These are phyloP conservation scores for Rhegmatorhina hoffmannsi DNA, from an alignment of 2,113 vertebrate genomes.

Conservation along the genomic window DNA sequence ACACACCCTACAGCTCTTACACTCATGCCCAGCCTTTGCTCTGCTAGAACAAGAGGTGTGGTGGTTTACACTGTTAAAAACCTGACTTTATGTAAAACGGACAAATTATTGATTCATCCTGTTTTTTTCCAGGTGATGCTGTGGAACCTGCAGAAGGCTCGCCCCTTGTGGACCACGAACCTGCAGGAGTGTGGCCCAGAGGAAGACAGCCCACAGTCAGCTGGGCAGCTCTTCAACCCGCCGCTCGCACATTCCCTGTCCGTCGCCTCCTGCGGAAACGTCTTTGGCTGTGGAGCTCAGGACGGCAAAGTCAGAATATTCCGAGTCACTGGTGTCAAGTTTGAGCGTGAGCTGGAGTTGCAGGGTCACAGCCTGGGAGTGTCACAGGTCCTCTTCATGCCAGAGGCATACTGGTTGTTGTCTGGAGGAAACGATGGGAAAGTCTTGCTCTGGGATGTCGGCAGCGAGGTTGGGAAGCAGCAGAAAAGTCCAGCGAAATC, in stretches of 20 bases:
- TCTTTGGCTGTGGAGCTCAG: slow-evolving; percentile 89
- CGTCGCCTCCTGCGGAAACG: slow-evolving; percentile 85
- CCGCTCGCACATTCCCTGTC: slow-evolving; percentile 89
- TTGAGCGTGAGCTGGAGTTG: slow-evolving; percentile 80
- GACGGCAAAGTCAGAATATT: slow-evolving; percentile 88
- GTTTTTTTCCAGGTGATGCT: slow-evolving; percentile 83
- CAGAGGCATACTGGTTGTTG: slow-evolving; percentile 82
- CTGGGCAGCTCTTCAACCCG: slow-evolving; percentile 88
- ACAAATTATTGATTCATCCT: not conserved
- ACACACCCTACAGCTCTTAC: not conserved
- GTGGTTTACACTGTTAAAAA: not conserved
- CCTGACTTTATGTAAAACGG: not conserved
- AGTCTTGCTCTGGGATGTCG: slow-evolving; percentile 89
- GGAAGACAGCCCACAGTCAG: slow-evolving; percentile 70
- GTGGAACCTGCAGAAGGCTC: slow-evolving; percentile 92
- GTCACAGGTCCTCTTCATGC: slow-evolving; percentile 90
- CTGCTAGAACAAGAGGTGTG: not conserved
- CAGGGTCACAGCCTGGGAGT: slow-evolving; percentile 86
- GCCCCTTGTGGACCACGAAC: slow-evolving; percentile 87
- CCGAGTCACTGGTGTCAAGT: slow-evolving; percentile 80
- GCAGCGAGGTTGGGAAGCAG: slow-evolving; percentile 69
- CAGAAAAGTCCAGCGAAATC: slow-evolving; percentile 71
- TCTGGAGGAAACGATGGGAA: slow-evolving; percentile 91
- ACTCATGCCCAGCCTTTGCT: not conserved
- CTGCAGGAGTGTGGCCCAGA: slow-evolving; percentile 83